Evolutionary conservation across 2,113 vertebrate species (phyloP), one percentile per base, ranked within the genome.

Genomic region (Psittacus erithacus): DNA sequence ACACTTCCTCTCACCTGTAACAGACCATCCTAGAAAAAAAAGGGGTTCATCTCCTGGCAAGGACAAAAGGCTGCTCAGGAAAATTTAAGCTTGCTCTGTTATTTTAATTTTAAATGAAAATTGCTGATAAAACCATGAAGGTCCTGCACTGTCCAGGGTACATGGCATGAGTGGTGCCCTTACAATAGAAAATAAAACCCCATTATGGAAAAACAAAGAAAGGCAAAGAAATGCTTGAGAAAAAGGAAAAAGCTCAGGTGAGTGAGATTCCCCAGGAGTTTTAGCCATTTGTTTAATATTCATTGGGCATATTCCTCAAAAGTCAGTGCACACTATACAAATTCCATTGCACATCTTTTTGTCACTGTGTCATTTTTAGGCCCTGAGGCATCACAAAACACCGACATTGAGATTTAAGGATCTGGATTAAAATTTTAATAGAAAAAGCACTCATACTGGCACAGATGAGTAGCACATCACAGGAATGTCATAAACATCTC

Each of bases 241-340:
- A 82, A 77, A 24, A 78, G 41, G 57, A 53, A 83, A 44, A 53
- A 82, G 16, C 43, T 93, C 78, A 53, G 43, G 31, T 60, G 55
- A 59, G 31, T 28, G 63, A 80, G 41, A 47, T 49, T 74, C 44
- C 85, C 93, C 19, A 11, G 70, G 43, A 76, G 53, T 67, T 85
- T 68, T 19, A 91, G 68, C 59, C 39, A 23, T 35, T 89, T 85
- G 3, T 79, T 96, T 76, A 69, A 91, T 83, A 90, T 90, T 93
- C 62, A 79, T 16, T 28, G 23, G 64, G 68, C 23, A 64, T 22
- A 43, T 47, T 71, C 82, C 78, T 93, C 86, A 84, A 79, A 92
- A 91, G 55, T 53, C 52, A 33, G 4, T 6, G 31, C 12, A 20
- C n/a, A 3, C 50, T 46, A 86, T 60, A 57, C 70, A 88, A 62